phyloP scores from a whole-genome alignment of 1,140 invertebrate species.

The Caenorhabditis brenneri region DNA sequence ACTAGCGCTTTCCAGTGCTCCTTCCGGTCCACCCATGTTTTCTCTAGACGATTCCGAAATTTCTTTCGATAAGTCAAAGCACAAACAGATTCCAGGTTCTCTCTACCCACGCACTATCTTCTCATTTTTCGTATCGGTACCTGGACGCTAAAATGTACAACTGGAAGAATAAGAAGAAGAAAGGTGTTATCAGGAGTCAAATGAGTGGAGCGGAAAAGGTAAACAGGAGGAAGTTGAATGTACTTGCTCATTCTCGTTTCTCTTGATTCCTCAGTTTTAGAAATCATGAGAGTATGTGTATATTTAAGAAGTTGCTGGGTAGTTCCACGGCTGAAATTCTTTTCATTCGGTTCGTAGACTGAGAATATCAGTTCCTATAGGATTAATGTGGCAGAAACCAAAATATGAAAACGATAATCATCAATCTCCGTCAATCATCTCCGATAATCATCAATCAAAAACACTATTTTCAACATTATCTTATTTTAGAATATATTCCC shows the following conservation, averaged over 20 bases:
- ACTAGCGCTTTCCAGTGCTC: background rate
- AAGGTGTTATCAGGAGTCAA: background rate
- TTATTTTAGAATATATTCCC: no score
- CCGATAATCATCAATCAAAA: no score
- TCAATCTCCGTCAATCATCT: no score
- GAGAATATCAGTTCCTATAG: no score
- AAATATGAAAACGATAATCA: no score
- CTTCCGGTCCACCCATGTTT: background rate
- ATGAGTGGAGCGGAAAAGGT: background rate
- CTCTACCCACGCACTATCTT: background rate
- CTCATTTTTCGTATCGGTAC: background rate
- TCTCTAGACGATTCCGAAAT: background rate
- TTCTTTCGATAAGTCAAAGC: background rate
- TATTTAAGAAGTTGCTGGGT: background rate
- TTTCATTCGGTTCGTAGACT: no score
- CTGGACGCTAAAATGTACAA: slow-evolving; percentile 22
- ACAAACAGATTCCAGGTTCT: slow-evolving; percentile 12
- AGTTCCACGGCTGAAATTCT: background rate
- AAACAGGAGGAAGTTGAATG: background rate
- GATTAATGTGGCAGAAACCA: no score
- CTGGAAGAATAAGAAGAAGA: slow-evolving; percentile 2
- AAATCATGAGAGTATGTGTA: background rate
- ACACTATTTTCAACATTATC: no score
- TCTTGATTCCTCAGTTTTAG: background rate
- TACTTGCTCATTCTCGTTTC: background rate